Evolutionary conservation across 2,113 vertebrate genomes (phyloP), one percentile per base, ranked within the genome.

Genomic region (Hipposideros armiger): DNA sequence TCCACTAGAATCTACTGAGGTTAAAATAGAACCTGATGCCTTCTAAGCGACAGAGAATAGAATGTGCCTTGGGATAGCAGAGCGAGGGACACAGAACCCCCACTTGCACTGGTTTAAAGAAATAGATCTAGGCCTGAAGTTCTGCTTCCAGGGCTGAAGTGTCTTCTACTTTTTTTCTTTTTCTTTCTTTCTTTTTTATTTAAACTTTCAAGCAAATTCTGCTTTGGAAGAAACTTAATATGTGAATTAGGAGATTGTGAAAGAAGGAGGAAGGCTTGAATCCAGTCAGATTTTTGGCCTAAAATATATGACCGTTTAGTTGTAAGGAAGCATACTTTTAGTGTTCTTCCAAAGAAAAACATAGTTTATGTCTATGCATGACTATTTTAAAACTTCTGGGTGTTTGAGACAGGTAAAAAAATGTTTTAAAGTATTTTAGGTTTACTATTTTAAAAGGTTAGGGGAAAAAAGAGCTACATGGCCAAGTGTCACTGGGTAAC

Each of bases 1-100:
- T 92, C 95, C 42, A n/a, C 74, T 94, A 92, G 90, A 60, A 76
- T 96, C 94, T 69, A 47, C 84, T 89, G 66, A 82, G 92, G 67
- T 85, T 93, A 97, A 58, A 97, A 98, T 95, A 96, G 95, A 50
- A 92, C 92, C 56, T 40, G 30, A 32, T 95, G 81, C 72, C 91
- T 96, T 95, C 89, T 86, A 60, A 95, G 26, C 26, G 87, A 50
- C 80, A 80, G 87, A 97, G 91, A 95, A 96, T 95, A 89, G 85
- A 97, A 76, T 66, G 87, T 78, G 42, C 50, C 74, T 19, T 0
- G n/a, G 74, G 91, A 85, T 93, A 74, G 91, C 95, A 87, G 52
- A 84, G 80, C 14, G 52, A 93, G 62, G 77, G 93, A 0, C 80
- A 30, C 58, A 94, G 52, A 80, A 64, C 76, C 42, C 94, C 77